Evolutionary conservation across 1,140 invertebrate genomes (phyloP).

Genomic region (Theocolax elegans): DNA sequence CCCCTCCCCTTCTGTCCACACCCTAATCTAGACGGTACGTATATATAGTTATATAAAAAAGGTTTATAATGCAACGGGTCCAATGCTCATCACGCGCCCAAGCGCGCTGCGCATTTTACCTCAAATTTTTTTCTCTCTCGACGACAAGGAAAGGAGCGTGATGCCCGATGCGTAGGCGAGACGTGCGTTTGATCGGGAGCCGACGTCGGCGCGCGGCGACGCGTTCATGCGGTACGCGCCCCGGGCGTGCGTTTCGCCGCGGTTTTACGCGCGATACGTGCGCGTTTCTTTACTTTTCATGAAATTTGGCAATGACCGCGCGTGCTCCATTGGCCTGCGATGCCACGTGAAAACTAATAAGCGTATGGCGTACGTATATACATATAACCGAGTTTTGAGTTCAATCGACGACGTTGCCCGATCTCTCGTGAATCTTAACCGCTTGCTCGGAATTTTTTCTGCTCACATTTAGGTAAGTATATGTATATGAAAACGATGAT

Average conservation of each 20-base stretch:
- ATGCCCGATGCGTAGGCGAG: constrained; percentile 59
- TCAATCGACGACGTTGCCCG: no score
- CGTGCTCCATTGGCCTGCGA: background rate
- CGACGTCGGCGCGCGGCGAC: constrained; percentile 50
- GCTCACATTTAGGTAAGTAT: no score
- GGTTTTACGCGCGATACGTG: constrained; percentile 42
- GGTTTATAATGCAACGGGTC: constrained; percentile 55
- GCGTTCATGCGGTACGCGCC: constrained; percentile 15
- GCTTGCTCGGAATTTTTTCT: no score
- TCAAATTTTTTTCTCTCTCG: constrained; percentile 3
- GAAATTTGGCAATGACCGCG: no score
- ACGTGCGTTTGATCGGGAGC: constrained; percentile 62
- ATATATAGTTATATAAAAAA: no score
- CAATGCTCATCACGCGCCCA: constrained; percentile 60
- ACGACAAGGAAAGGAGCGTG: constrained; percentile 40
- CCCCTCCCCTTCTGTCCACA: no score
- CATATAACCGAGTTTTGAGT: no score
- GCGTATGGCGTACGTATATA: no score
- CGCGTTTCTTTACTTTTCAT: background rate
- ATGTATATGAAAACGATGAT: no score
- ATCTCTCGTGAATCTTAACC: no score
- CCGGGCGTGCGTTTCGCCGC: constrained; percentile 48
- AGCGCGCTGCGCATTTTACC: constrained; percentile 35
- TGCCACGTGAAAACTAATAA: constrained; percentile 19
- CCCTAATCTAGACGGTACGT: no score